A percentile compares a stretch with the other conserved stretches of the same genome.
phyloP scores from a whole-genome alignment of 2,113 vertebrate genomes.

The Anolis sagrei region DNA sequence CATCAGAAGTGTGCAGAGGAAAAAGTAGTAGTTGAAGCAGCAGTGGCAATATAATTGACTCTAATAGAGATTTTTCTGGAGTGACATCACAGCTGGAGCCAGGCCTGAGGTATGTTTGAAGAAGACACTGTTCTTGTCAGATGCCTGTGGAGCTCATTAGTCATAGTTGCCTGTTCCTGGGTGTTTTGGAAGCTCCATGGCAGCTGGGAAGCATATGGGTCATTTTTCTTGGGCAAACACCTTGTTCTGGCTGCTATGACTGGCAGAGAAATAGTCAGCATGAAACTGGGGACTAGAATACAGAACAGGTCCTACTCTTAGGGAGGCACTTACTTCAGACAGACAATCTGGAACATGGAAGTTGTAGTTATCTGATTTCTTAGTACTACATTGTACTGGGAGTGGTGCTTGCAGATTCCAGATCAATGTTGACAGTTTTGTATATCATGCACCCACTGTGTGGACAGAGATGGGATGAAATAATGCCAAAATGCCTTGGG shows the following conservation, averaged over 20 bases:
- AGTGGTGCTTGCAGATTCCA: too few species aligned
- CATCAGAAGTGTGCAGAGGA: neutral
- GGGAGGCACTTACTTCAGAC: too few species aligned
- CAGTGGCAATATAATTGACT: slow-evolving; percentile 23
- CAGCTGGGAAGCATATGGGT: neutral
- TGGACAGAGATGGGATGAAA: too few species aligned
- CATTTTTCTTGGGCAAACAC: slow-evolving; percentile 1
- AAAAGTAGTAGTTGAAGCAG: neutral
- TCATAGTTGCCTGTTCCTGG: slow-evolving; percentile 9
- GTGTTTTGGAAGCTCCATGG: slow-evolving; percentile 3
- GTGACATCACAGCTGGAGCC: slow-evolving; percentile 19
- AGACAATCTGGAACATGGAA: too few species aligned
- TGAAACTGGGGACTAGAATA: neutral
- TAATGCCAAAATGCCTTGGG: neutral
- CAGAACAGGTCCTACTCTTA: neutral
- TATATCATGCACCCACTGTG: neutral
- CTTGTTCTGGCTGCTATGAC: neutral
- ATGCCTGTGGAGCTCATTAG: slow-evolving; percentile 20
- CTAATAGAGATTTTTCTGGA: slow-evolving; percentile 27
- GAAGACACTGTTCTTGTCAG: slow-evolving; percentile 13
- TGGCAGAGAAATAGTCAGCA: neutral
- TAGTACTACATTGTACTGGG: too few species aligned
- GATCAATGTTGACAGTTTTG: neutral
- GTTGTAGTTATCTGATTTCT: too few species aligned
- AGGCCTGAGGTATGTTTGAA: slow-evolving; percentile 22